These are phyloP conservation scores for Drosophila pectinifera DNA, from an alignment of 1,140 invertebrate genomes.

Conservation along the genomic window DNA sequence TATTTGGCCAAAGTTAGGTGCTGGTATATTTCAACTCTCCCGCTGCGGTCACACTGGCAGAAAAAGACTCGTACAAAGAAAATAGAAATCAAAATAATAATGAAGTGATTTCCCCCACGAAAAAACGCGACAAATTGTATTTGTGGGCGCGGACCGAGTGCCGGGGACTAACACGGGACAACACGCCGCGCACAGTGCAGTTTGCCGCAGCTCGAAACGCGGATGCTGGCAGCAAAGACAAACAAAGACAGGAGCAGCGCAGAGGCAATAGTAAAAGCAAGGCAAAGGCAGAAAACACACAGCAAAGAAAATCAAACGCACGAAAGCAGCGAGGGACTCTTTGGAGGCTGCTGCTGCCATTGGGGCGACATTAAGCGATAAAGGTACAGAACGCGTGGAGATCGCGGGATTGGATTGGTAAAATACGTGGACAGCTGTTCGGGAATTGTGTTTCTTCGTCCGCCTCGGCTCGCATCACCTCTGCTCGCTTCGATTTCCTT, in stretches of 20 bases:
- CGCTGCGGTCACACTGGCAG: too few species aligned
- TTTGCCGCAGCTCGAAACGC: conserved; percentile 15
- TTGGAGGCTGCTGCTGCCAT: conserved; percentile 32
- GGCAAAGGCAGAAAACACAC: conserved; percentile 16
- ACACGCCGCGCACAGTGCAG: conserved; percentile 25
- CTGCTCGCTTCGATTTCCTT: not conserved
- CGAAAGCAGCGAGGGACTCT: conserved; percentile 36
- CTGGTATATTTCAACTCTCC: too few species aligned
- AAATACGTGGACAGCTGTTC: conserved; percentile 54
- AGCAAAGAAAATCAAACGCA: conserved; percentile 25
- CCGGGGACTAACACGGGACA: conserved; percentile 37
- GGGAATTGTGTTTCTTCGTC: conserved; percentile 6
- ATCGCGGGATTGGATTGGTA: not conserved
- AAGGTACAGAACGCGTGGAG: conserved; percentile 48
- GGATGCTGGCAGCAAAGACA: conserved; percentile 22
- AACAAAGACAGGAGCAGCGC: conserved; percentile 51
- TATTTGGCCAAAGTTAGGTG: too few species aligned
- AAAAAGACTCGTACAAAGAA: conserved; percentile 52
- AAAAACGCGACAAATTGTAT: conserved; percentile 42
- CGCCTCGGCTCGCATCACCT: not conserved
- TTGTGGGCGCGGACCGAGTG: conserved; percentile 45
- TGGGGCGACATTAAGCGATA: conserved; percentile 22
- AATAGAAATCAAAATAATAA: conserved; percentile 76
- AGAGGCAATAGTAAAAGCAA: conserved; percentile 27
- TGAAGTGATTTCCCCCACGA: conserved; percentile 45